Base-by-base conservation (phyloP, 2,113 vertebrate species). In the Struthidea cinerea region DNA sequence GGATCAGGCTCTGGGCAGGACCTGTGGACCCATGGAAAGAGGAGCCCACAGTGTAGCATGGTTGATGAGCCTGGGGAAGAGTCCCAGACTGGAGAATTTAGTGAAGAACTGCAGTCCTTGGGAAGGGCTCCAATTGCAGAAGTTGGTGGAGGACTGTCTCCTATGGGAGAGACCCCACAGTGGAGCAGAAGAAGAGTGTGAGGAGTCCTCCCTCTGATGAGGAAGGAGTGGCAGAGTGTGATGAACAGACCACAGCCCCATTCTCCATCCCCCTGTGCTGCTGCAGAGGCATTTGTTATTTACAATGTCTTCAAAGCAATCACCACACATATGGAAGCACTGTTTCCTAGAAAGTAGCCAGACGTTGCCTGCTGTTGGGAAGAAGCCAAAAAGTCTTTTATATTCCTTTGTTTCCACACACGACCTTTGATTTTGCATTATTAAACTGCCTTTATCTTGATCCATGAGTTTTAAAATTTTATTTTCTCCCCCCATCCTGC, bases 301-400 rank as follows among this genome's bases (percentile, higher is more conserved):
- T 41, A 16, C 10, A 4, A 1, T 23, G 9, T 42, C n/a, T 56
- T 55, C 26, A 41, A n/a, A 33, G n/a, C 4, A 42, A 10, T 32
- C 21, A 23, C 21, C 61, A 33, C 26, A 4, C 0, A 0, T 20
- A 20, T 1, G 8, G 12, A 47, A 79, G 12, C 15, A 26, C 8
- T 46, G 15, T 21, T 67, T 79, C 30, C 22, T 32, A 18, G 18
- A 30, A 53, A 49, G 22, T 4, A 60, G n/a, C 11, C 39, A 52
- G 16, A 53, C 6, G 11, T 35, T 35, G 7, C 49, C 21, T 52
- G 52, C 26, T 74, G n/a, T 32, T 41, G 59, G 13, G 27, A 80
- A 60, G 39, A 13, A 67, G 15, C 28, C 18, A 74, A 47, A 23
- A 71, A 47, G 35, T 37, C 10, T 67, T 69, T 32, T 20, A 3